Evolutionary conservation across 2,113 vertebrate species (phyloP).

Genomic region (Indicator maculatus): DNA sequence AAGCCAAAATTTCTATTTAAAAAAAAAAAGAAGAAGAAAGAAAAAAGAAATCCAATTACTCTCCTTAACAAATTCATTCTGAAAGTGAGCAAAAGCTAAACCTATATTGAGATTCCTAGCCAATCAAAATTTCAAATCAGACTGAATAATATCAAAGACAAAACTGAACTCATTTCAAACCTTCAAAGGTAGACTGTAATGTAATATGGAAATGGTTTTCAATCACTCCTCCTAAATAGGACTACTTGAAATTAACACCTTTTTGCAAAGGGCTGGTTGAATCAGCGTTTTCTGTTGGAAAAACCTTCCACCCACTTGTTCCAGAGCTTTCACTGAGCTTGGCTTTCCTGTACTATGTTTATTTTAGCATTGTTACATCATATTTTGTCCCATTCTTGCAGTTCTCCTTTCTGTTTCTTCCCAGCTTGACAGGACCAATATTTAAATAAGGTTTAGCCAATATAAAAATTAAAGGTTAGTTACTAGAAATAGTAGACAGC

Average conservation of each 20-base stretch:
- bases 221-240: conserved; percentile 27
- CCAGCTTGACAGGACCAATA: neutral
- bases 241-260: conserved; percentile 50
- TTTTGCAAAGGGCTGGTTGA: conserved; percentile 1
- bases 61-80: neutral
- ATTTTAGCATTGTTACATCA: conserved; percentile 41
- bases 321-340: neutral
- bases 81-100: conserved; percentile 7
- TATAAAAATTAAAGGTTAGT: neutral
- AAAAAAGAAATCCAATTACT: fast-evolving
- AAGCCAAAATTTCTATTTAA: neutral
- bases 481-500: neutral
- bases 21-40: neutral
- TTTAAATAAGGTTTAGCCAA: conserved; percentile 7
- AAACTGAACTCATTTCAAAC: neutral
- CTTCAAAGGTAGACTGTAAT: conserved; percentile 40
- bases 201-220: conserved; percentile 53
- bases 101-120: neutral
- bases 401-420: conserved; percentile 19
- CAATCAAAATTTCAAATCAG: conserved; percentile 4
- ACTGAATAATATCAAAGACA: conserved; percentile 38
- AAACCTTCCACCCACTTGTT: neutral
- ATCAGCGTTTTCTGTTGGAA: conserved; percentile 50
- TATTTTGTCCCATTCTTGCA: conserved; percentile 33
- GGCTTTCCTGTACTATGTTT: conserved; percentile 52